These are phyloP conservation scores for Sebastes taczanowskii DNA, from an alignment of 2,797 vertebrate species.

Conservation along the genomic window DNA sequence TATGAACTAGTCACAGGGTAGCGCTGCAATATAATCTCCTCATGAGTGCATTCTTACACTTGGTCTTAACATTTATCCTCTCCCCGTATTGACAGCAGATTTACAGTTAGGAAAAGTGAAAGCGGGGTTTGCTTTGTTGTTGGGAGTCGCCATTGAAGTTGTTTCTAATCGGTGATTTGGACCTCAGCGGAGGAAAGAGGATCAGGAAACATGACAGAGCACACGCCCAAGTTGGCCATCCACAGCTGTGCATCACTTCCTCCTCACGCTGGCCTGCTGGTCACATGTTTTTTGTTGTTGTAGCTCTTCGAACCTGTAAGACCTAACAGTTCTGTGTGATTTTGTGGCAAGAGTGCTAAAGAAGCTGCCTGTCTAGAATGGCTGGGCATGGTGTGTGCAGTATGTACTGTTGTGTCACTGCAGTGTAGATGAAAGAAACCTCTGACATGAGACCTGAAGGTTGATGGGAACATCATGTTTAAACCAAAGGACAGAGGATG, in stretches of 20 bases:
- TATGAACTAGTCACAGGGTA: constrained; percentile 16
- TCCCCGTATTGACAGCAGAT: neutral
- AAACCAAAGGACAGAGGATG: neutral
- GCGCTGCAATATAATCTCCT: constrained; percentile 33
- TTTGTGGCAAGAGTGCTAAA: constrained; percentile 7
- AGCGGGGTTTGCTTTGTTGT: neutral
- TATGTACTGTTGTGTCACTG: neutral
- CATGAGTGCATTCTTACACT: constrained; percentile 19
- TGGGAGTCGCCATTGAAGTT: neutral
- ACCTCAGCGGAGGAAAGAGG: constrained; percentile 25
- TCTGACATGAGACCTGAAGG: neutral
- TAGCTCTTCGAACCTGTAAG: neutral
- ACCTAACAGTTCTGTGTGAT: neutral
- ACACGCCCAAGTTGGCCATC: constrained; percentile 47
- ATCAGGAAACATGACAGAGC: constrained; percentile 65
- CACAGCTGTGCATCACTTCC: constrained; percentile 66
- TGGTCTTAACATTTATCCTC: constrained; percentile 10
- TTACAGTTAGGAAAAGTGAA: constrained; percentile 4
- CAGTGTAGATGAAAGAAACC: neutral
- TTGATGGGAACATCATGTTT: neutral
- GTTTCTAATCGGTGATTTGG: constrained; percentile 21
- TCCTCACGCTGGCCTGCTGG: constrained; percentile 15
- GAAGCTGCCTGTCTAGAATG: neutral
- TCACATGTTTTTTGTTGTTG: constrained; percentile 25
- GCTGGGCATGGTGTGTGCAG: neutral